A percentile compares a stretch with the other conserved stretches of the same genome.
phyloP scores from a whole-genome alignment of 2,888 invertebrate genomes.

The Hirtodrosophila alboralis region DNA sequence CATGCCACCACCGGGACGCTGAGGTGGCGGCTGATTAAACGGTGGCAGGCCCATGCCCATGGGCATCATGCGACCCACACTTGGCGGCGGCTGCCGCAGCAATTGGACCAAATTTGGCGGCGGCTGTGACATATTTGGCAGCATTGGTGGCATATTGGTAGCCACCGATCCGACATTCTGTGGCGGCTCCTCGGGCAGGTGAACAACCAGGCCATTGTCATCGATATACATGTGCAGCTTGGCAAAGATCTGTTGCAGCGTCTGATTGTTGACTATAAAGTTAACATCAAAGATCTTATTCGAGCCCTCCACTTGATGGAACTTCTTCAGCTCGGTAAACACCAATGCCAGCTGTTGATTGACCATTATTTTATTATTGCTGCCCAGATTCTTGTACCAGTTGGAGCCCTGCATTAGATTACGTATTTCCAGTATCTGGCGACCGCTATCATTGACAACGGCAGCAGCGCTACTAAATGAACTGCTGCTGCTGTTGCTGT shows the following conservation, averaged over 20 bases:
- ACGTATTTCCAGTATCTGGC: conserved; percentile 86
- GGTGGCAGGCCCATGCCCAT: conserved; percentile 68
- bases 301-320: conserved; percentile 86
- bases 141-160: conserved; percentile 47
- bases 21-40: conserved; percentile 81
- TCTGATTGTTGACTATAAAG: conserved; percentile 85
- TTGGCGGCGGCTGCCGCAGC: conserved; percentile 80
- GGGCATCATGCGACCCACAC: conserved; percentile 71
- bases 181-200: conserved; percentile 69
- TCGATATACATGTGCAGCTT: conserved; percentile 87
- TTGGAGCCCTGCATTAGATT: conserved; percentile 88
- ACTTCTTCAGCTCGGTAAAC: conserved; percentile 87
- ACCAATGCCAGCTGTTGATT: conserved; percentile 88
- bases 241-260: conserved; percentile 86
- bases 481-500: conserved; percentile 37
- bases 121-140: conserved; percentile 80
- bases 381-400: conserved; percentile 89
- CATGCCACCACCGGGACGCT: conserved; percentile 33
- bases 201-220: conserved; percentile 86
- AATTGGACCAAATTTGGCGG: conserved; percentile 70
- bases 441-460: conserved; percentile 65
- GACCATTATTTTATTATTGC: conserved; percentile 89
- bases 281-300: conserved; percentile 86
- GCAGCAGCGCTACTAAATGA: conserved; percentile 15
- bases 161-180: conserved; percentile 30